Percentiles rank a stretch among this genome's conserved stretches.
These are phyloP conservation scores for Chrysaora quinquecirrha DNA, from an alignment of 30 jellyfish, hydroid and myxozoan genomes.

Conservation along the genomic window DNA sequence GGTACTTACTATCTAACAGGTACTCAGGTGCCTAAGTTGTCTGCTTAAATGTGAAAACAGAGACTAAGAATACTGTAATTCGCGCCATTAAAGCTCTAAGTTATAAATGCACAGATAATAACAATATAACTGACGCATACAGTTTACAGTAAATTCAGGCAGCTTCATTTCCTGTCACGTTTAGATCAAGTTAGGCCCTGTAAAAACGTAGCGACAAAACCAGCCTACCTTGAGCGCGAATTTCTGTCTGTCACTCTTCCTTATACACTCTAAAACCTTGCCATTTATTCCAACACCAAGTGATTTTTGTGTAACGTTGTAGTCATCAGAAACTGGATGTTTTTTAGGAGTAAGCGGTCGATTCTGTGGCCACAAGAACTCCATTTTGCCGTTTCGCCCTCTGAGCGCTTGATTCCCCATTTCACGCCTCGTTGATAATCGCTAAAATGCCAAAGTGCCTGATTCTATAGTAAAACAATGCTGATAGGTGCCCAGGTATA, in stretches of 20 bases:
- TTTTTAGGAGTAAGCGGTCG: constrained; percentile 80
- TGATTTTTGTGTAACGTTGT: constrained; percentile 79
- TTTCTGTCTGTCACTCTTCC: constrained; percentile 78
- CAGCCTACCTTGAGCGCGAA: constrained; percentile 87
- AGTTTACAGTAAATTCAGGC: too few relatives aligned
- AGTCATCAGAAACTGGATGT: constrained; percentile 81
- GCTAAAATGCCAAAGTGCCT: too few relatives aligned
- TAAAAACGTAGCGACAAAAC: neutral
- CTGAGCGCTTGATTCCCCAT: constrained; percentile 66
- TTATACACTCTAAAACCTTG: constrained; percentile 86
- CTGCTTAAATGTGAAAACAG: too few relatives aligned
- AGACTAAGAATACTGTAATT: too few relatives aligned
- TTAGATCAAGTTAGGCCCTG: too few relatives aligned
- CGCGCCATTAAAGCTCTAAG: too few relatives aligned
- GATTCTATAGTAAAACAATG: too few relatives aligned
- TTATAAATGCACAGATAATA: too few relatives aligned
- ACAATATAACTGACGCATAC: too few relatives aligned
- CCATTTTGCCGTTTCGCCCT: constrained; percentile 62
- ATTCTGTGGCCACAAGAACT: constrained; percentile 95
- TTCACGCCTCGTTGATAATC: constrained; percentile 18
- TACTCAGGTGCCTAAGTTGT: too few relatives aligned
- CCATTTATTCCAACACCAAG: constrained; percentile 98
- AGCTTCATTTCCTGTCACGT: too few relatives aligned
- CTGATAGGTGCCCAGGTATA: neutral
- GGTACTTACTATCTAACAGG: too few relatives aligned